Base-by-base conservation (phyloP, 2,888 invertebrate species). In the Sinelater perroti region DNA sequence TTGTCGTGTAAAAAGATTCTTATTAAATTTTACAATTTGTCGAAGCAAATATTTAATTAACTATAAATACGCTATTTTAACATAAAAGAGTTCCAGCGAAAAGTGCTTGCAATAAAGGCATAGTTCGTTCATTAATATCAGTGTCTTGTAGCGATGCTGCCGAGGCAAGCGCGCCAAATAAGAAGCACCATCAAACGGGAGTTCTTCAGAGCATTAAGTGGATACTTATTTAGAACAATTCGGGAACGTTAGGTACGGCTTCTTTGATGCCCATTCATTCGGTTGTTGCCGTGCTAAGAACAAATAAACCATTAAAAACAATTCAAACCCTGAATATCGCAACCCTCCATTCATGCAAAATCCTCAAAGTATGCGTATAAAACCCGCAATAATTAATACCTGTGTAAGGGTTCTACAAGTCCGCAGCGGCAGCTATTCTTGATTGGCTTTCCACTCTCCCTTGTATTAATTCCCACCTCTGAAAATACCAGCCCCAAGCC, bases 401-500 rank as follows among this genome's bases (percentile, higher is more conserved):
- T 46, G 54, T 46, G 24, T 36, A 36, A 49, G 49, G 31, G 42
- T 50, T 28, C 44, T 50, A 50, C 35, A 50, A 44, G 36, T 50
- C 35, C 30, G 33, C 30, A 33, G 20, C 44, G 50, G 44, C 44
- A 44, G 50, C 33, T 45, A 44, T 56, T 50, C 56, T 56, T 56
- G 50, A 56, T 56, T 56, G 49, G 56, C 49, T 50, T 56, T 49
- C 47, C 56, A 56, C 42, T 56, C 42, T 35, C 49, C 49, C 56
- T 56, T 45, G 36, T 44, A 56, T 42, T 56, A 56, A 56, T 56
- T 56, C 45, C 56, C 55, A 47, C 55, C 55, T 55, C 49, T 33
- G 33, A 55, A 55, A 55, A 49, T 55, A 49, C 54, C 55, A 26
- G 31, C 47, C 55, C 52, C 35, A 35, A 20, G 16, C 33, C 31